phyloP scores from a whole-genome alignment of 2,113 vertebrate species.

The Pelmatolapia mariae region DNA sequence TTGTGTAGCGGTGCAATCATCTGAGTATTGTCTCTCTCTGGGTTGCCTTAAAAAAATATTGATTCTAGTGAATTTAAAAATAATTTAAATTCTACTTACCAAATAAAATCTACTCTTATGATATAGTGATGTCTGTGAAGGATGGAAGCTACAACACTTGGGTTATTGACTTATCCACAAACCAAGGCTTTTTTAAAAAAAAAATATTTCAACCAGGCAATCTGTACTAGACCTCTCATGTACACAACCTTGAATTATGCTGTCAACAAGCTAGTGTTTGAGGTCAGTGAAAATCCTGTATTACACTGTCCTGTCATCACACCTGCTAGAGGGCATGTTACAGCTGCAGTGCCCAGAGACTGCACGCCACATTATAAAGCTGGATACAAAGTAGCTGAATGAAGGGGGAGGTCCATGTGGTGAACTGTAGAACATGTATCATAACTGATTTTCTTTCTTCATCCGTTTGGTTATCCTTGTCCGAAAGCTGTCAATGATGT shows the following conservation, averaged over 20 bases:
- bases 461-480: slow-evolving; percentile 12
- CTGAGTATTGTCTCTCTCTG: neutral
- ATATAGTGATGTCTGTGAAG: neutral
- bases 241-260: neutral
- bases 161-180: neutral
- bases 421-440: slow-evolving; percentile 30
- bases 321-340: slow-evolving; percentile 30
- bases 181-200: neutral
- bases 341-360: neutral
- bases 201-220: neutral
- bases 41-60: neutral
- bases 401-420: neutral
- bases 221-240: neutral
- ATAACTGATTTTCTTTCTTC: slow-evolving; percentile 38
- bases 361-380: slow-evolving; percentile 14
- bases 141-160: neutral
- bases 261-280: slow-evolving; percentile 16
- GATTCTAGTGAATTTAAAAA: neutral
- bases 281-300: slow-evolving; percentile 21
- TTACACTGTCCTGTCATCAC: slow-evolving; percentile 32
- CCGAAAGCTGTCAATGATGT: slow-evolving; percentile 29
- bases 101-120: neutral
- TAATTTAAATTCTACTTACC: neutral
- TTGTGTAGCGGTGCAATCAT: neutral
- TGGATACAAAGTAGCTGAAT: slow-evolving; percentile 11